Conservation (phyloP, 2,888 invertebrate genomes). For the Harpagoxenus sublaevis region DNA sequence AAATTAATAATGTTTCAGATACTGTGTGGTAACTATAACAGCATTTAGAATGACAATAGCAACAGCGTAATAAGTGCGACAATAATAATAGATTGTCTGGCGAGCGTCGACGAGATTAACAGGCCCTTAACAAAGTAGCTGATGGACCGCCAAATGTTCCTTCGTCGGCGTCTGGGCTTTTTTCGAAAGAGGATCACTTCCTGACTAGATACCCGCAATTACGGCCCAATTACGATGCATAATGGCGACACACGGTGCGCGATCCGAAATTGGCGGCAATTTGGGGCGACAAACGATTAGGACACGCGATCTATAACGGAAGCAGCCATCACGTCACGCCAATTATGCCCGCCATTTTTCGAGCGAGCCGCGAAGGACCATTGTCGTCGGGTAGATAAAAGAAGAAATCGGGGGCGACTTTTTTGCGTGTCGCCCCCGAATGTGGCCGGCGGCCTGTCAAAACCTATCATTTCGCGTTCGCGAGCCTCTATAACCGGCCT, state of each 20-base stretch:
- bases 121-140: constrained; percentile 40
- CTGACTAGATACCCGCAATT: constrained; percentile 53
- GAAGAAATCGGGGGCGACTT: constrained; percentile 21
- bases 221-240: constrained; percentile 51
- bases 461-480: constrained; percentile 66
- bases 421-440: constrained; percentile 45
- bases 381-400: constrained; percentile 36
- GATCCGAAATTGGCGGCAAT: constrained; percentile 61
- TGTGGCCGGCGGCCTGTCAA: constrained; percentile 38
- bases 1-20: not conserved
- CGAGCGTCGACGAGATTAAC: constrained; percentile 53
- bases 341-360: constrained; percentile 69
- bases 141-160: constrained; percentile 39
- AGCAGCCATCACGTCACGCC: constrained; percentile 58
- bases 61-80: not conserved
- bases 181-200: constrained; percentile 42
- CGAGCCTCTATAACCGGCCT: constrained; percentile 55
- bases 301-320: constrained; percentile 66
- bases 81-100: constrained; percentile 51
- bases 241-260: constrained; percentile 63
- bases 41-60: constrained; percentile 14
- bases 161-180: constrained; percentile 28
- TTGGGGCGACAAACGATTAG: constrained; percentile 72
- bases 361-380: constrained; percentile 31
- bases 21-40: not conserved